Base-by-base conservation (phyloP, 1,140 invertebrate species). In the Nebria ingens region DNA sequence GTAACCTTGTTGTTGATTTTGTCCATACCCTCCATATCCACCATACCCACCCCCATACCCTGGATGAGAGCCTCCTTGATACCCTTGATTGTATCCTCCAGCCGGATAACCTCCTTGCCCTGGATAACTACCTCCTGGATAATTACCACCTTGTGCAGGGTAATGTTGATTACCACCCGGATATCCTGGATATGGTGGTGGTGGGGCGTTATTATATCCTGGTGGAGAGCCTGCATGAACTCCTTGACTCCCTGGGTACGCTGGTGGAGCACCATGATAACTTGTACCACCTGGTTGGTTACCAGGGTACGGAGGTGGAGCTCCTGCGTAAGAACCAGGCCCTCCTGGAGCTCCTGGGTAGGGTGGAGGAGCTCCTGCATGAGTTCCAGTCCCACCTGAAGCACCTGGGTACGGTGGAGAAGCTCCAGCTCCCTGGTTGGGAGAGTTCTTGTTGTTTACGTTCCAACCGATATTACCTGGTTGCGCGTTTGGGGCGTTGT, bases 391-490 rank as follows among this genome's bases (percentile, higher is more conserved):
- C 17, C 34, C 34, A 38, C 34, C 34, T 12, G 40, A 17, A 45
- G 9, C 9, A 4, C 40, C 40, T 45, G 40, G 50, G 13, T 20
- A 21, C 19, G 50, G 50, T 11, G 50, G 50, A 13, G 50, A 21
- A 9, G 21, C 19, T 4, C 6, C 50, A 13, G 21, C 3, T 51
- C 12, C 19, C 11, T 34, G 25, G n/a, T 34, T 34, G 3, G 40
- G 40, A 29, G 4, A 6, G 13, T 29, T 29, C 15, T 45, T 9
- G 40, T 17, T 45, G 15, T 45, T 45, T 17, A 45, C 40, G 17
- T 51, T 51, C 21, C 19, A 51, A 51, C 50, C 50, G 1, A 51
- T 51, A 23, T 22, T 21, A 21, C 50, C 21, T 51, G 50, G 19
- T n/a, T 20, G 9, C 2, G 50, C 13, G 13, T 23, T 13, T 21